These are phyloP conservation scores for Botrylloides violaceus DNA, from an alignment of 23 tunicate genomes.

Conservation along the genomic window DNA sequence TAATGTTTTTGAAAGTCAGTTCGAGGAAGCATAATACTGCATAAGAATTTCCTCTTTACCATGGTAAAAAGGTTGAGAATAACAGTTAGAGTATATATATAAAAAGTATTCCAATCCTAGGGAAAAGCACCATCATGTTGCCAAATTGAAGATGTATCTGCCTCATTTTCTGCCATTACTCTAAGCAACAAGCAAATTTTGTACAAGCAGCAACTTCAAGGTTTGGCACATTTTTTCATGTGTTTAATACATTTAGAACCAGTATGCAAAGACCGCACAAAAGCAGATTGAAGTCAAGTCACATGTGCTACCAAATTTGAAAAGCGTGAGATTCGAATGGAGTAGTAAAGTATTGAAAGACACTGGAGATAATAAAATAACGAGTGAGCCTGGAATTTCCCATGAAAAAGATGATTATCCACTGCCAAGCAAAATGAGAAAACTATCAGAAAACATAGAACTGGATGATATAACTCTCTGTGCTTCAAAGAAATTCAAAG, in stretches of 20 bases:
- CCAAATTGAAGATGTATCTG: background rate
- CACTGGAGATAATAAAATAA: background rate
- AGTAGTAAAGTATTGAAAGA: background rate
- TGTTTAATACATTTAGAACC: background rate
- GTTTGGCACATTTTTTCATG: no score
- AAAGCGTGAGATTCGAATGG: background rate
- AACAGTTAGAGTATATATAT: no score
- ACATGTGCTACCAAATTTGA: background rate
- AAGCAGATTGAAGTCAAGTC: background rate
- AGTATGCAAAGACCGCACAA: background rate
- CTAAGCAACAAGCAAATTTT: background rate
- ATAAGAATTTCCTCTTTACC: no score
- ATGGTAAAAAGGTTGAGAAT: no score
- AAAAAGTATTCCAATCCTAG: no score
- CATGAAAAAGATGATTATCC: background rate
- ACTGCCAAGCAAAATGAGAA: background rate
- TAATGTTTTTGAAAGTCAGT: no score
- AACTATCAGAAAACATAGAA: background rate
- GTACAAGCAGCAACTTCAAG: no score
- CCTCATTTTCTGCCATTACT: background rate
- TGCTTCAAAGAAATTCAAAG: background rate
- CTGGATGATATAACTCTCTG: background rate
- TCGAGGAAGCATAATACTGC: no score
- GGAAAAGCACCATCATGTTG: no score
- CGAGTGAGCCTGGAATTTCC: background rate